A percentile compares a stretch with the other conserved stretches of the same genome.
Conservation (phyloP, 2,888 invertebrate genomes). For the Heterodera filipjevi region DNA sequence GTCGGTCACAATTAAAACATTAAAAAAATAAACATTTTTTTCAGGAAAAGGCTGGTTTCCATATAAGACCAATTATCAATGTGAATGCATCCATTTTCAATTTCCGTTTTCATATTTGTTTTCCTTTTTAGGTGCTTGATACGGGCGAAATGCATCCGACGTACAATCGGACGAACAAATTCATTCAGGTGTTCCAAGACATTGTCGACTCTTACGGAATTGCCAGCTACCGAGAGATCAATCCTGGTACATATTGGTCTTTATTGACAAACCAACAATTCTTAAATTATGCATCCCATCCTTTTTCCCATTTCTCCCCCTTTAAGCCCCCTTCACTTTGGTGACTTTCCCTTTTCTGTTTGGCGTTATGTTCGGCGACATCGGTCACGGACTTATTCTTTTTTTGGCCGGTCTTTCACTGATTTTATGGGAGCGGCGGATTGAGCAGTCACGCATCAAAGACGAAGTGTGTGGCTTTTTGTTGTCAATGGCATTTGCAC, state of each 20-base stretch:
- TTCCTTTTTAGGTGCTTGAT: slow-evolving; percentile 73
- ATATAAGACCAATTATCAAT: slow-evolving; percentile 92
- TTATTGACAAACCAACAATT: too few relatives aligned
- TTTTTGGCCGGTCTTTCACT: slow-evolving; percentile 88
- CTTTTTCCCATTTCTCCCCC: neutral
- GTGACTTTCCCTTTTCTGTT: slow-evolving; percentile 97
- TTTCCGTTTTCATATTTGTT: neutral
- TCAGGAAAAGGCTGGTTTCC: slow-evolving; percentile 81
- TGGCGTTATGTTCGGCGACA: slow-evolving; percentile 96
- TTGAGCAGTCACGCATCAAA: slow-evolving; percentile 67
- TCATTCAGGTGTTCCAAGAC: slow-evolving; percentile 89
- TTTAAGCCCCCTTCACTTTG: slow-evolving; percentile 88
- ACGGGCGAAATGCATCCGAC: slow-evolving; percentile 87
- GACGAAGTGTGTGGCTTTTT: slow-evolving; percentile 56
- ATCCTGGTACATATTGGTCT: slow-evolving; percentile 85
- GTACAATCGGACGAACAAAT: slow-evolving; percentile 92
- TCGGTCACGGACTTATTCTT: slow-evolving; percentile 91
- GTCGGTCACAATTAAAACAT: slow-evolving; percentile 70
- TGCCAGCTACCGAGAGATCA: slow-evolving; percentile 92
- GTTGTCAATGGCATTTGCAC: neutral
- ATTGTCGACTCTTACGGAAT: slow-evolving; percentile 95
- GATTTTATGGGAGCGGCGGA: slow-evolving; percentile 86
- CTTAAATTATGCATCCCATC: too few relatives aligned
- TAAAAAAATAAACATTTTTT: slow-evolving; percentile 10
- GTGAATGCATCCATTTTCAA: slow-evolving; percentile 66